Base-by-base conservation (phyloP, 2,797 vertebrate genomes). In the Poecilia gillii region DNA sequence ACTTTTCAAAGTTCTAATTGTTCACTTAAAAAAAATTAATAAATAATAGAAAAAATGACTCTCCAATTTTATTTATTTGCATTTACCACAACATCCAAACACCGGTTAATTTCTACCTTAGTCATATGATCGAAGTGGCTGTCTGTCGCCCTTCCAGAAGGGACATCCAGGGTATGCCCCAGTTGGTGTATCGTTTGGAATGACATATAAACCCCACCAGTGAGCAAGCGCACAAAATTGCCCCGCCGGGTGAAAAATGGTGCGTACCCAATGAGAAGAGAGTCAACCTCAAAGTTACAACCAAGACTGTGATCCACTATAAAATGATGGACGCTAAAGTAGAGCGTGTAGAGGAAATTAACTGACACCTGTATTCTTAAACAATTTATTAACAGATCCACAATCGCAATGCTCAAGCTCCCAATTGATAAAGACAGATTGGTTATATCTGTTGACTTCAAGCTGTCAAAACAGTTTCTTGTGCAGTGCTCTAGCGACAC, bases 301-400 rank as follows among this genome's bases (percentile, higher is more conserved):
- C 81, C 80, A 53, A 49, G 41, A 43, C n/a, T 31, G 72, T 81
- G 75, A 82, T 79, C 75, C 2, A 39, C 39, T 6, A 46, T 28
- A 9, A 84, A 51, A 72, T 73, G 62, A 73, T n/a, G 43, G 13
- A 28, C 13, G 73, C 71, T 51, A 2, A 73, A 57, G 74, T 46
- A n/a, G 25, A 80, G 23, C n/a, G 41, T 14, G 73, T 2, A 84
- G 43, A 81, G 0, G 47, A 59, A 64, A 59, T 71, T 46, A 64
- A 41, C 28, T 33, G 43, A 90, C 36, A 70, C 6, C 73, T 85
- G 87, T 91, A 92, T 94, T 93, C 89, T 92, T 92, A 92, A 95
- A 94, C 91, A 94, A 93, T 95, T 95, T 95, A 95, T 92, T 90
- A 94, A 95, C 91, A 94, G 93, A 93, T 89, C 90, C 91, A 93